Evolutionary conservation across 92 coral and sea anemone genomes (phyloP), one percentile per base, ranked within the genome.

Genomic region (Siderastrea radians): DNA sequence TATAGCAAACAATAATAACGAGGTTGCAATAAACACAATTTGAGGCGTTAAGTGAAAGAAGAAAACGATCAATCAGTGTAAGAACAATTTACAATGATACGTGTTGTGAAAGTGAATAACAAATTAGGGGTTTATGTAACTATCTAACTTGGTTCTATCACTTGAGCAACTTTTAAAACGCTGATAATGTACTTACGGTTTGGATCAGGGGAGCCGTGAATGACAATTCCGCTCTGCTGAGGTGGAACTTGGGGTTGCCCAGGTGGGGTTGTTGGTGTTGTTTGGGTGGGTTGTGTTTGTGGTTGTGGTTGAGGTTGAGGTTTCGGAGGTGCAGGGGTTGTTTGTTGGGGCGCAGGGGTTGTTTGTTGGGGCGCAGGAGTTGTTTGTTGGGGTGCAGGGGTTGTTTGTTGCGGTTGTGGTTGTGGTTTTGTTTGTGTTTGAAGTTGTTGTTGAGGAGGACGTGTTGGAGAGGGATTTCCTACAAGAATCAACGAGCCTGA

Each of bases 191-290:
- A 51, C 89, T 77, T 69, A 85, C 89, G 10, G 10, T 76, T 78
- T 43, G 84, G 48, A 68, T 85, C 89, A 5, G 89, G 89, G 1
- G 66, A 6, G 43, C 89, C 89, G 55, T 77, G 51, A 43, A 54
- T 49, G 11, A 85, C 89, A 57, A 75, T 6, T 26, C 87, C 87
- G 54, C 72, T 61, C 53, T 59, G 62, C 38, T 17, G 80, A 17
- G 72, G 61, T 1, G 81, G 65, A 7, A 66, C 80, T 84, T 43
- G 77, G 19, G 80, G 13, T 54, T 45, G 46, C 3, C 75, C 65
- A 81, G 71, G 87, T 57, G n/a, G 79, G 2, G 72, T 49, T 72
- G 46, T 72, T 0, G 72, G 46, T 61, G 49, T 26, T 26, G 38
- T 26, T 26, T 26, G 38, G 38, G 38, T 26, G 38, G 38, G 38